A percentile compares a stretch with the other conserved stretches of the same genome.
Conservation (phyloP, 2,113 vertebrate species). For the Edolisoma coerulescens region DNA sequence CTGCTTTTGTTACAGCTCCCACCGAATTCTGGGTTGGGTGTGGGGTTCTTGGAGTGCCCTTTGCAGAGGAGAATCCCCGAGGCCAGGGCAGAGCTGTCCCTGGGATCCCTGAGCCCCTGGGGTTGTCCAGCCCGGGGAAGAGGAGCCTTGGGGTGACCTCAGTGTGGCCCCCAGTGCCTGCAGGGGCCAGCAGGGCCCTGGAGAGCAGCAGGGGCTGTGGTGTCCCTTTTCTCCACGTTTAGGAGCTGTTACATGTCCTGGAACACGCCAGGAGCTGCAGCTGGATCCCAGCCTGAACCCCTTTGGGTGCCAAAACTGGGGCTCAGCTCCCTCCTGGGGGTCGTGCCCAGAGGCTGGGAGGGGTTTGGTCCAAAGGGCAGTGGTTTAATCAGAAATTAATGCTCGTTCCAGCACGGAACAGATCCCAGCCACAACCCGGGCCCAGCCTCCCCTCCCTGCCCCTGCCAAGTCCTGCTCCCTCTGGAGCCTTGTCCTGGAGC, state of each 20-base stretch:
- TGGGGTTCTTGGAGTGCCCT: slow-evolving; percentile 39
- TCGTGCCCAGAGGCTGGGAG: not conserved
- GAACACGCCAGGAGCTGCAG: not conserved
- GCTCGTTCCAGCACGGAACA: not conserved
- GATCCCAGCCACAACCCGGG: not conserved
- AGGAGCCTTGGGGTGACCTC: not conserved
- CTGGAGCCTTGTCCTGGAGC: not conserved
- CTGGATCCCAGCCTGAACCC: not conserved
- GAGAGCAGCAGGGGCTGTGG: not conserved
- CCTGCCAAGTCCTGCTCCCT: not conserved
- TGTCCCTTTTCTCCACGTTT: not conserved
- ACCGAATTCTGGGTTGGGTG: not conserved
- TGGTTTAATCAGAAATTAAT: not conserved
- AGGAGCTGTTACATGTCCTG: not conserved
- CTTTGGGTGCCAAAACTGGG: not conserved
- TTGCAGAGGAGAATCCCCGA: slow-evolving; percentile 37
- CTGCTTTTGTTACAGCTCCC: not conserved
- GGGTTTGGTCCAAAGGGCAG: not conserved
- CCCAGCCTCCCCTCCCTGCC: not conserved
- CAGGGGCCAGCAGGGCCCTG: not conserved
- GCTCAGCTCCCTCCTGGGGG: not conserved
- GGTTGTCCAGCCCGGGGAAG: not conserved
- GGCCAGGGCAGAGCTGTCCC: not conserved
- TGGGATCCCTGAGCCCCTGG: not conserved
- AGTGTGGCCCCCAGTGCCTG: not conserved